phyloP scores from a whole-genome alignment of 1,140 invertebrate species.

The Bactericera cockerelli region DNA sequence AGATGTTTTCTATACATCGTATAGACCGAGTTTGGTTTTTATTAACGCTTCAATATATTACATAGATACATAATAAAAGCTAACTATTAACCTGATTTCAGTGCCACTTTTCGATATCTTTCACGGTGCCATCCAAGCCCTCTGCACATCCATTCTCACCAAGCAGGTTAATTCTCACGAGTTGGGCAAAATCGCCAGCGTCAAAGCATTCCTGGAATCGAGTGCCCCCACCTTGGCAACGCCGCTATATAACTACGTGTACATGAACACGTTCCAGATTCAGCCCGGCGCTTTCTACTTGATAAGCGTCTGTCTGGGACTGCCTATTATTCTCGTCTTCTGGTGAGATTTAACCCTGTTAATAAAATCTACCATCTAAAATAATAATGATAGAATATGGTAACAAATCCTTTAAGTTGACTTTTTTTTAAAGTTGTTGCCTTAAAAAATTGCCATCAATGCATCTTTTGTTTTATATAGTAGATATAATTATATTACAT shows the following conservation, averaged over 20 bases:
- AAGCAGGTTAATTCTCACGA: constrained; percentile 19
- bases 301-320: constrained; percentile 9
- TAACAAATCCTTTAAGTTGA: too few relatives aligned
- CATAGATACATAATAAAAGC: too few relatives aligned
- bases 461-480: too few relatives aligned
- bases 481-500: too few relatives aligned
- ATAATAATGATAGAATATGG: too few relatives aligned
- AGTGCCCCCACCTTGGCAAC: constrained; percentile 18
- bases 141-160: constrained; percentile 18
- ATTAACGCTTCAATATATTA: too few relatives aligned
- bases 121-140: constrained; percentile 18
- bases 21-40: too few relatives aligned
- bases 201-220: constrained; percentile 17
- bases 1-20: too few relatives aligned
- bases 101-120: constrained; percentile 20
- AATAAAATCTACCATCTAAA: too few relatives aligned
- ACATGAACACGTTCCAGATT: constrained; percentile 17
- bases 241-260: constrained; percentile 20
- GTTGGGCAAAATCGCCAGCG: constrained; percentile 16
- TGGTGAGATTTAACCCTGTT: constrained; percentile 2
- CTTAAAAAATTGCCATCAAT: too few relatives aligned
- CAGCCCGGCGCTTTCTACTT: constrained; percentile 19
- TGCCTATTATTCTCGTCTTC: not conserved
- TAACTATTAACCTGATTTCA: too few relatives aligned
- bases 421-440: too few relatives aligned